Evolutionary conservation across 1,140 invertebrate genomes (phyloP).

Genomic region (Bicyclus anynana): DNA sequence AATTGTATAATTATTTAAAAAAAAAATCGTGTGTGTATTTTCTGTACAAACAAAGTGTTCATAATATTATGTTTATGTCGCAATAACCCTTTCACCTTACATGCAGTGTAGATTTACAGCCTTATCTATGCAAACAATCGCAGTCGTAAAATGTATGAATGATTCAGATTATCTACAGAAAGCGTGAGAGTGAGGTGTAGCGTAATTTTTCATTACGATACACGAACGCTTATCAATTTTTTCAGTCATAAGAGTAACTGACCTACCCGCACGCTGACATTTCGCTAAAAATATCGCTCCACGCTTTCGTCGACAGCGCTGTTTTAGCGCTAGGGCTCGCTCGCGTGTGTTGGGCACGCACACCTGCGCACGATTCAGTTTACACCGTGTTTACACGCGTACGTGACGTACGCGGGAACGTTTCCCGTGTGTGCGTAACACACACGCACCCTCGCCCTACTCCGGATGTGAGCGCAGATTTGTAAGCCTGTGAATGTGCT

Average conservation of each 20-base stretch:
- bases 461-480: constrained; percentile 72
- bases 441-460: constrained; percentile 51
- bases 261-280: constrained; percentile 60
- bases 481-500: constrained; percentile 65
- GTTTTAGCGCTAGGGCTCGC: constrained; percentile 36
- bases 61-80: not conserved
- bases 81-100: not conserved
- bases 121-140: not conserved
- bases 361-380: constrained; percentile 27
- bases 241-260: constrained; percentile 67
- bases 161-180: constrained; percentile 2
- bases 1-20: too few species aligned
- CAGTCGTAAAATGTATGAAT: not conserved
- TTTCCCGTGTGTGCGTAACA: constrained; percentile 38
- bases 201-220: constrained; percentile 42
- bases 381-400: constrained; percentile 28
- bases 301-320: constrained; percentile 59
- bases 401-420: constrained; percentile 41
- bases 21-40: too few species aligned
- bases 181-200: constrained; percentile 16
- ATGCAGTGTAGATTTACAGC: not conserved
- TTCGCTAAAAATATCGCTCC: constrained; percentile 62
- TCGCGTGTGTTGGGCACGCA: not conserved
- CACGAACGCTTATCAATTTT: constrained; percentile 49
- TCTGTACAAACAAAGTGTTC: too few species aligned